These are phyloP conservation scores for Pteropus alecto DNA, from an alignment of 2,113 vertebrate species.

Conservation along the genomic window DNA sequence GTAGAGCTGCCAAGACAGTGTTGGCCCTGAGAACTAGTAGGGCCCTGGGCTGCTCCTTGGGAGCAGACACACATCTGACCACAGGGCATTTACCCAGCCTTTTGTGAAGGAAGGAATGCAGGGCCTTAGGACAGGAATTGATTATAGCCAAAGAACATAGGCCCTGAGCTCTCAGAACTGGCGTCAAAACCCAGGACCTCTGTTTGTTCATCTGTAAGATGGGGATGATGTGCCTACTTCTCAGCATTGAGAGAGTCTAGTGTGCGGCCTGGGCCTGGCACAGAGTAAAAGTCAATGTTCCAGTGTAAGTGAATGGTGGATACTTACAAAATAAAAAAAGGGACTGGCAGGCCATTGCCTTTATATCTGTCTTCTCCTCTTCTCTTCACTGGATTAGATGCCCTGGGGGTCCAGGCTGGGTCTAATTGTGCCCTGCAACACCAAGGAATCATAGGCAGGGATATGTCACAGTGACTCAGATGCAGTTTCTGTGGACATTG, in stretches of 20 bases:
- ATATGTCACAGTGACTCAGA: background rate
- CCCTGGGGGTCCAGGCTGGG: background rate
- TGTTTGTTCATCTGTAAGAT: background rate
- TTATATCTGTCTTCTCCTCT: background rate
- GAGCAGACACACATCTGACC: background rate
- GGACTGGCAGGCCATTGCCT: background rate
- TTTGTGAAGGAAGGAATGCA: background rate
- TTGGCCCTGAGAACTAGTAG: background rate
- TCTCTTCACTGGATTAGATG: background rate
- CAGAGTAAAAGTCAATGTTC: background rate
- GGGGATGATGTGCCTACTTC: background rate
- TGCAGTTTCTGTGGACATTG: background rate
- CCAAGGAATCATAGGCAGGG: background rate
- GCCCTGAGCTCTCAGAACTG: background rate
- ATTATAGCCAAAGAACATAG: background rate
- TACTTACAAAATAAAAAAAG: background rate
- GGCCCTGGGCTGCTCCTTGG: background rate
- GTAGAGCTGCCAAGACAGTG: background rate
- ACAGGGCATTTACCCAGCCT: background rate
- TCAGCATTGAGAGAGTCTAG: background rate
- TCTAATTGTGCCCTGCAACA: background rate
- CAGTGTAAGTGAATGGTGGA: background rate
- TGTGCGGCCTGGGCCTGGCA: background rate
- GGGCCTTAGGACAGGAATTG: background rate
- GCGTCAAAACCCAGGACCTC: background rate